These are phyloP conservation scores for Nymphalis polychloros DNA, from an alignment of 2,888 invertebrate genomes.

Conservation along the genomic window DNA sequence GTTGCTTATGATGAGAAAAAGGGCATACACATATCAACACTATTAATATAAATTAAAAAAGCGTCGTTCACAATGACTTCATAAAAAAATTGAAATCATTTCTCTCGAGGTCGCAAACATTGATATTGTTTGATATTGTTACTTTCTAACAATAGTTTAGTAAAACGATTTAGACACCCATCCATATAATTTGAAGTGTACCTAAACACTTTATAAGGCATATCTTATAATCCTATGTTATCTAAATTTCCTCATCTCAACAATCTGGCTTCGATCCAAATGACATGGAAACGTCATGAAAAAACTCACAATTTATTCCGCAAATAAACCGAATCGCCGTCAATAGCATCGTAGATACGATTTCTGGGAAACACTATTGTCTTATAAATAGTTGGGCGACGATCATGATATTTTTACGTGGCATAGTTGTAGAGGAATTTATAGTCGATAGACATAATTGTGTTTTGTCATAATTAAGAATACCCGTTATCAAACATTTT, in stretches of 20 bases:
- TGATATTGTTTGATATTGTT: too few species aligned
- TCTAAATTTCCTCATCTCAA: constrained; percentile 3
- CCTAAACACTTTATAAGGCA: constrained; percentile 10
- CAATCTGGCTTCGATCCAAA: constrained; percentile 36
- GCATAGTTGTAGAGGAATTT: constrained; percentile 4
- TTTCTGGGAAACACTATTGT: constrained; percentile 39
- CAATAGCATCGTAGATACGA: constrained; percentile 29
- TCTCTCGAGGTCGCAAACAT: too few species aligned
- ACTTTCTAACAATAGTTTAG: too few species aligned
- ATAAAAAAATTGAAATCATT: too few species aligned
- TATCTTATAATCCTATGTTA: background rate
- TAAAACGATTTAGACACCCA: too few species aligned
- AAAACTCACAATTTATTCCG: constrained; percentile 41
- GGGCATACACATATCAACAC: too few species aligned
- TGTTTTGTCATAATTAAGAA: background rate
- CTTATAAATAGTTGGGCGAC: constrained; percentile 33
- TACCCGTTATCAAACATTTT: too few species aligned
- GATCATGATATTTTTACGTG: constrained; percentile 32
- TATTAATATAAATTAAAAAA: too few species aligned
- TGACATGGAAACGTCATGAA: constrained; percentile 26
- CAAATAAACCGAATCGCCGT: constrained; percentile 44
- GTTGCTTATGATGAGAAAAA: too few species aligned
- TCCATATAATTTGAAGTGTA: background rate
- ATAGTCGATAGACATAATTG: background rate
- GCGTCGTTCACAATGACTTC: too few species aligned